These are phyloP conservation scores for Drosophila atripex DNA, from an alignment of 2,888 invertebrate species.

Conservation along the genomic window DNA sequence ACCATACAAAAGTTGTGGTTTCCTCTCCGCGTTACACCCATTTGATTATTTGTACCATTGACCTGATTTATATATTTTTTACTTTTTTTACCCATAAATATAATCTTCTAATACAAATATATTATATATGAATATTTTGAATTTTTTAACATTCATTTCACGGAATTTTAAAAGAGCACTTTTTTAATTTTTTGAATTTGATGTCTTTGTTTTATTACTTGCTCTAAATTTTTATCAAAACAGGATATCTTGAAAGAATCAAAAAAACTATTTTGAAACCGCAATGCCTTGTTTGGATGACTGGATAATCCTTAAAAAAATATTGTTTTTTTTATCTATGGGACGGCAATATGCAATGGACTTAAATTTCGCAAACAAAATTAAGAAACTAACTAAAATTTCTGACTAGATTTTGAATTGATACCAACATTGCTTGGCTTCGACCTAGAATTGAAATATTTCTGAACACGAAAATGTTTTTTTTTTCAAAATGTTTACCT, in stretches of 20 bases:
- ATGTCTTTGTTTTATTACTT: slow-evolving; percentile 2
- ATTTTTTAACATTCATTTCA: slow-evolving; percentile 12
- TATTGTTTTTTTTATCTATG: slow-evolving; percentile 36
- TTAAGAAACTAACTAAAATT: slow-evolving; percentile 12
- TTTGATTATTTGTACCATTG: slow-evolving; percentile 66
- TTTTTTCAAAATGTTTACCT: slow-evolving; percentile 4
- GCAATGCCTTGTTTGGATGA: slow-evolving; percentile 27
- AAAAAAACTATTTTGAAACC: slow-evolving; percentile 62
- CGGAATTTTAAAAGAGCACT: slow-evolving; percentile 52
- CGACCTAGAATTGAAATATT: background rate
- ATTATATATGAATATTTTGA: slow-evolving; percentile 39
- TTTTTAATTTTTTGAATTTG: slow-evolving; percentile 21
- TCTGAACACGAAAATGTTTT: slow-evolving; percentile 4
- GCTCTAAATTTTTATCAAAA: slow-evolving; percentile 32
- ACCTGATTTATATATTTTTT: slow-evolving; percentile 51
- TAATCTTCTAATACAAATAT: slow-evolving; percentile 24
- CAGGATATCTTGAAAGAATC: slow-evolving; percentile 14
- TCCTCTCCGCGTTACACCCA: slow-evolving; percentile 44
- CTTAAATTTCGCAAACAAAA: slow-evolving; percentile 34
- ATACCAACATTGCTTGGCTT: background rate
- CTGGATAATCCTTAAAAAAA: slow-evolving; percentile 16
- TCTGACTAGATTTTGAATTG: slow-evolving; percentile 21
- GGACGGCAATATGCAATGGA: slow-evolving; percentile 72
- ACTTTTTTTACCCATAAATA: slow-evolving; percentile 14
- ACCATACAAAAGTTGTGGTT: slow-evolving; percentile 59